These are phyloP conservation scores for Rutpela maculata DNA, from an alignment of 2,888 invertebrate species.

Conservation along the genomic window DNA sequence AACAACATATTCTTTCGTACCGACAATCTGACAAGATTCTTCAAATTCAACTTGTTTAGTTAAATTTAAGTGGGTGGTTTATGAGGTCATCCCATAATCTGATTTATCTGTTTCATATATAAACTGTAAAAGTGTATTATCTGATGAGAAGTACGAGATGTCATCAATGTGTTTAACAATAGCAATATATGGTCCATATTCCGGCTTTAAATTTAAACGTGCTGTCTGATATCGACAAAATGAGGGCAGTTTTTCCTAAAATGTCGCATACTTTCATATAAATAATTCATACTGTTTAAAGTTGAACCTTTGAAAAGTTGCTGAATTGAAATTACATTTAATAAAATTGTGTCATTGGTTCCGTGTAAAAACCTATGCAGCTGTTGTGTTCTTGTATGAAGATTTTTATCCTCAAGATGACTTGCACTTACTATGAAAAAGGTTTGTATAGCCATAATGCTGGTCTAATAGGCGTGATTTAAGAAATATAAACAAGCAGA, in stretches of 20 bases:
- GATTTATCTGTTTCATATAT: conserved; percentile 3
- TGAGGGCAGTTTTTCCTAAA: conserved; percentile 38
- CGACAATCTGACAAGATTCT: too few relatives aligned
- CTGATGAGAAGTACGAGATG: conserved; percentile 2
- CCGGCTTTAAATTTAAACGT: conserved; percentile 15
- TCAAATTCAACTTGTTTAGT: too few relatives aligned
- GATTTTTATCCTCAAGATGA: conserved; percentile 11
- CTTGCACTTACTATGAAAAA: conserved; percentile 25
- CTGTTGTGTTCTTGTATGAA: conserved; percentile 9
- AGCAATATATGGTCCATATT: conserved; percentile 17
- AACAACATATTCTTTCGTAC: too few relatives aligned
- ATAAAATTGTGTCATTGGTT: conserved; percentile 24
- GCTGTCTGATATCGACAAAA: conserved; percentile 13
- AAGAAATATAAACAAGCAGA: conserved; percentile 38
- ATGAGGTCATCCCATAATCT: not conserved
- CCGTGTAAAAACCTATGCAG: conserved; percentile 16
- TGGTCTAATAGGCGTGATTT: conserved; percentile 34
- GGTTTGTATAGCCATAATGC: conserved; percentile 9
- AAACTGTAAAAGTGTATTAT: not conserved
- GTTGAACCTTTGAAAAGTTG: conserved; percentile 2
- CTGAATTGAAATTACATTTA: conserved; percentile 9
- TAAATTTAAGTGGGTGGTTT: not conserved
- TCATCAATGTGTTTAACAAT: conserved; percentile 22
- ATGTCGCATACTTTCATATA: conserved; percentile 7
- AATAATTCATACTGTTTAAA: conserved; percentile 26